Conservation (phyloP, 2,888 invertebrate species). For the Drosophila anceps region DNA sequence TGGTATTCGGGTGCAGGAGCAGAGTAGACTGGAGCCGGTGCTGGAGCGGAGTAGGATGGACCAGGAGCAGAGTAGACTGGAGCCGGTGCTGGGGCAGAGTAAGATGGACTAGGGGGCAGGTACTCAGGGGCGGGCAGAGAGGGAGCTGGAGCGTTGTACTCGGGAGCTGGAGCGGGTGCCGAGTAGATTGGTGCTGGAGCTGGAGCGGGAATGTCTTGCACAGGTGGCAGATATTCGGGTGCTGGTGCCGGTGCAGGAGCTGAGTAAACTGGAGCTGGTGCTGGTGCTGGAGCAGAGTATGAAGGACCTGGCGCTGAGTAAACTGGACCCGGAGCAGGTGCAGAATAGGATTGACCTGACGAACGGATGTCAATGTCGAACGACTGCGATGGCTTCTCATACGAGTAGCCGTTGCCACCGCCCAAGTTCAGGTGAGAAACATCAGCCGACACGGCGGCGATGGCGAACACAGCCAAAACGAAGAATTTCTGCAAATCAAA, state of each 20-base stretch:
- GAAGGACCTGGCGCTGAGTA: constrained; percentile 15
- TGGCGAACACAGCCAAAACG: constrained; percentile 70
- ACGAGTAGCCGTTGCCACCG: constrained; percentile 65
- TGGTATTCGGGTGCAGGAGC: constrained; percentile 41
- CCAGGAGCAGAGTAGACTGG: constrained; percentile 8
- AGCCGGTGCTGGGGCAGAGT: constrained; percentile 4
- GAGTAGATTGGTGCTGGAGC: constrained; percentile 34
- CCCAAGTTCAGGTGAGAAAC: constrained; percentile 72
- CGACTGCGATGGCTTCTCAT: constrained; percentile 65
- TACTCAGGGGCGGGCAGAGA: constrained; percentile 45
- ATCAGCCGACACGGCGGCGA: constrained; percentile 71
- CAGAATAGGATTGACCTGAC: constrained; percentile 18
- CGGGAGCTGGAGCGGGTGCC: constrained; percentile 40
- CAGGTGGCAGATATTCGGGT: constrained; percentile 36
- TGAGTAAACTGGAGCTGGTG: constrained; percentile 18
- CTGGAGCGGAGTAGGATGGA: constrained; percentile 31
- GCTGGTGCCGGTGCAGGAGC: constrained; percentile 40
- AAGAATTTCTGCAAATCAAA: constrained; percentile 66
- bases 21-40: constrained; percentile 41
- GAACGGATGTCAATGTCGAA: constrained; percentile 67
- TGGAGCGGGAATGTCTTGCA: constrained; percentile 15
- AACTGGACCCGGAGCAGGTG: constrained; percentile 9
- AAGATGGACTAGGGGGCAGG: background rate
- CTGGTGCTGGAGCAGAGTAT: constrained; percentile 29
- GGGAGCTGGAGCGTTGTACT: constrained; percentile 20